Conservation (phyloP, 2,888 invertebrate species). For the Cosmorhoe ocellata region DNA sequence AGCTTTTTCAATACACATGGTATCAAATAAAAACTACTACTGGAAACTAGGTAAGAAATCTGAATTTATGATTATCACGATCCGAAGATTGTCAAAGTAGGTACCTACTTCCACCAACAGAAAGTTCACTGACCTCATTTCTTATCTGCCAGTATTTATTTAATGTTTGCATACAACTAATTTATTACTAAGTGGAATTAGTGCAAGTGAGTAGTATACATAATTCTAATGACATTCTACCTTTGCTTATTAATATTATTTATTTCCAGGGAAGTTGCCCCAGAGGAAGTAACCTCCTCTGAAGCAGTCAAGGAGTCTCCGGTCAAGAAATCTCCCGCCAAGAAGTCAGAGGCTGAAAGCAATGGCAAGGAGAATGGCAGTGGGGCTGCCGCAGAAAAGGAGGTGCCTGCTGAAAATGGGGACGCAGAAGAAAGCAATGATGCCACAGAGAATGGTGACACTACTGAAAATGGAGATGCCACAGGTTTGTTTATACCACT, state of each 20-base stretch:
- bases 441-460: constrained; percentile 74
- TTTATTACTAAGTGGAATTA: too few species aligned
- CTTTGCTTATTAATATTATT: constrained; percentile 13
- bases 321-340: constrained; percentile 76
- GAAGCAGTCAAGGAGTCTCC: constrained; percentile 74
- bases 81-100: too few species aligned
- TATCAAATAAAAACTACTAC: too few species aligned
- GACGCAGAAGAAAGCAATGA: constrained; percentile 76
- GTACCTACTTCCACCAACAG: too few species aligned
- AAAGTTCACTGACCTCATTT: too few species aligned
- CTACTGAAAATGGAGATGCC: constrained; percentile 72
- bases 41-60: too few species aligned
- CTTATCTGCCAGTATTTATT: too few species aligned
- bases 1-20: background rate
- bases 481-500: constrained; percentile 50
- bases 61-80: too few species aligned
- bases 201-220: too few species aligned
- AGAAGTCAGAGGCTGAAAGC: constrained; percentile 77
- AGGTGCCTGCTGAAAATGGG: constrained; percentile 68
- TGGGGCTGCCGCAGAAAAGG: constrained; percentile 58
- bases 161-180: too few species aligned
- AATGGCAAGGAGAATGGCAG: constrained; percentile 77
- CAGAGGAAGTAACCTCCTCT: constrained; percentile 76
- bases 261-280: constrained; percentile 70
- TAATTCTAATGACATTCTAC: too few species aligned